A percentile compares a stretch with the other conserved stretches of the same genome.
Evolutionary conservation across 2,113 vertebrate species (phyloP).

Genomic region (Sinocyclocheilus rhinocerous): DNA sequence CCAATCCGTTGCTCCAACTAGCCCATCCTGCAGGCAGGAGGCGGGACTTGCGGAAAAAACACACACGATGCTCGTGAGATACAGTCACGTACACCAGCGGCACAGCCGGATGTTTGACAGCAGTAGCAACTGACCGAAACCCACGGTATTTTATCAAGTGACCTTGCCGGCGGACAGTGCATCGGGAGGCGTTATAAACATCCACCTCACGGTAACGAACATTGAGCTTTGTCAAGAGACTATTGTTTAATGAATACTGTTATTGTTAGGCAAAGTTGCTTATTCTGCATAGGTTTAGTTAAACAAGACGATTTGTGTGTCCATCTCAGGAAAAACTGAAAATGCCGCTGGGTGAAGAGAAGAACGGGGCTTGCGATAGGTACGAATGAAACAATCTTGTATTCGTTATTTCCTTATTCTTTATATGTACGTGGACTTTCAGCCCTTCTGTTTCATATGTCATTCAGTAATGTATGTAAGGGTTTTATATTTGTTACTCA

Average conservation of each 20-base stretch:
- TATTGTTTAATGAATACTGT: background rate
- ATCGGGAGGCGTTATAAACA: background rate
- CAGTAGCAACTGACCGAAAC: background rate
- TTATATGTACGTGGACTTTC: background rate
- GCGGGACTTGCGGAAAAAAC: background rate
- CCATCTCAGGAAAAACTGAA: slow-evolving; percentile 6
- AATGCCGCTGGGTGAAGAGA: slow-evolving; percentile 50
- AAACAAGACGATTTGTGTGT: background rate
- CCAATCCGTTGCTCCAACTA: background rate
- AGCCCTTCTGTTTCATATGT: background rate
- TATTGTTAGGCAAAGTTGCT: background rate
- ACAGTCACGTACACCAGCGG: background rate
- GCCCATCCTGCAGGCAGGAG: background rate
- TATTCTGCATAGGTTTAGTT: background rate
- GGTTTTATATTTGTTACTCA: background rate
- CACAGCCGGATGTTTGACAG: slow-evolving; percentile 13
- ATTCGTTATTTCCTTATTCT: background rate
- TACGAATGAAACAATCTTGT: background rate
- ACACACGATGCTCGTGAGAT: background rate
- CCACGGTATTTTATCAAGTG: background rate
- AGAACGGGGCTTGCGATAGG: slow-evolving; percentile 41
- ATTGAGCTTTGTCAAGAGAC: background rate
- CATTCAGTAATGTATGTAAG: background rate
- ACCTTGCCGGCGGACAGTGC: background rate
- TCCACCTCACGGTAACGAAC: background rate